Evolutionary conservation across 2,888 invertebrate genomes (phyloP).

Genomic region (Aporophyla lueneburgensis): DNA sequence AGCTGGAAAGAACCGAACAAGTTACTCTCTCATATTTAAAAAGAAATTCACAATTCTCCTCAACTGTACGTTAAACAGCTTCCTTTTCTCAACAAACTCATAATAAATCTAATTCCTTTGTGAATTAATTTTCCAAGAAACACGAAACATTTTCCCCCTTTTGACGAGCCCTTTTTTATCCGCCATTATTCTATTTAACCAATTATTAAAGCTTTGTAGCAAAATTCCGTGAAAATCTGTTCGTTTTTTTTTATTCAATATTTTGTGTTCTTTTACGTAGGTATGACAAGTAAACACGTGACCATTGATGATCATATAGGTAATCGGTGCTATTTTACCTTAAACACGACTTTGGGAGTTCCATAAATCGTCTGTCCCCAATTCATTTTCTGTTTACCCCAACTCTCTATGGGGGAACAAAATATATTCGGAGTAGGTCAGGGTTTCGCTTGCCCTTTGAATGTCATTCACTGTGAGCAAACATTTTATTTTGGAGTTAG

Average conservation of each 20-base stretch:
- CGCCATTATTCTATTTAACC: conserved; percentile 9
- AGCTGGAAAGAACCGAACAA: conserved; percentile 30
- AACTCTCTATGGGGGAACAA: conserved; percentile 16
- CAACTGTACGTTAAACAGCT: conserved; percentile 37
- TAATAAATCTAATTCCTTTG: conserved; percentile 54
- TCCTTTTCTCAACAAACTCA: conserved; percentile 37
- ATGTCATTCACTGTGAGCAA: conserved; percentile 28
- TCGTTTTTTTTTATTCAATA: background rate
- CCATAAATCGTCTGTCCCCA: conserved; percentile 9
- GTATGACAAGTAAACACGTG: background rate
- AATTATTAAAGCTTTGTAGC: conserved; percentile 3
- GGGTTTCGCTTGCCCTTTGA: conserved; percentile 35
- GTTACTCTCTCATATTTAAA: conserved; percentile 55
- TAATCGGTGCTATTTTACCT: conserved; percentile 10
- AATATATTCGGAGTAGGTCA: conserved; percentile 46
- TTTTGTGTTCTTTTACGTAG: background rate
- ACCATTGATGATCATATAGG: background rate
- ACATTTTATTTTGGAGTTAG: conserved; percentile 7
- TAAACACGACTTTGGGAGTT: background rate
- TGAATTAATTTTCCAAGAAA: conserved; percentile 42
- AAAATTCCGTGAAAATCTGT: background rate
- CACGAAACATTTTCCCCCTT: conserved; percentile 33
- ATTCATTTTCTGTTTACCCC: conserved; percentile 27
- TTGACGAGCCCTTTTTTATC: conserved; percentile 9
- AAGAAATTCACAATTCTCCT: conserved; percentile 48